Percentiles rank a stretch among this genome's conserved stretches.
phyloP scores from a whole-genome alignment of 2,113 vertebrate species.

The Osmerus eperlanus region DNA sequence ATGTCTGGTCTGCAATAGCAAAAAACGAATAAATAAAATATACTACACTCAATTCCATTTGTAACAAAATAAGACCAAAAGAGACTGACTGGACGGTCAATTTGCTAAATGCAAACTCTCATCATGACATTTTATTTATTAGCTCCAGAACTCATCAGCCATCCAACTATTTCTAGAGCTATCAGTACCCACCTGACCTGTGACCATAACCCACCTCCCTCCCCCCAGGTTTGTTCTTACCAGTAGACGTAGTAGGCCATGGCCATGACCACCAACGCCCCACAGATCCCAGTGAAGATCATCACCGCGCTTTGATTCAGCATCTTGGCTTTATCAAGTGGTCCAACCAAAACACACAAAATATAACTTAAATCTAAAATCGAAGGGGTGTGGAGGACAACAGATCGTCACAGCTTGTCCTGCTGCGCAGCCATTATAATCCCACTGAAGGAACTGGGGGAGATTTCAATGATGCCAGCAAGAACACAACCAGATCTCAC shows the following conservation, averaged over 20 bases:
- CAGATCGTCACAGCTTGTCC: conserved; percentile 40
- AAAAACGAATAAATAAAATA: neutral
- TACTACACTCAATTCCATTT: neutral
- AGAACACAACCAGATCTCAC: conserved; percentile 44
- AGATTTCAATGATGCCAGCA: conserved; percentile 69
- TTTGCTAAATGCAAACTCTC: neutral
- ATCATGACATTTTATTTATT: too few relatives aligned
- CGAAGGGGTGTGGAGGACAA: conserved; percentile 13
- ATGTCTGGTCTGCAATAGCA: neutral
- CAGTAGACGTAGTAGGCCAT: conserved; percentile 78
- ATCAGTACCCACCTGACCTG: neutral
- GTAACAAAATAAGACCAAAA: too few relatives aligned
- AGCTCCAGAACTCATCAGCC: too few relatives aligned
- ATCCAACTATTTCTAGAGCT: neutral
- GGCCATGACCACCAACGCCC: conserved; percentile 73
- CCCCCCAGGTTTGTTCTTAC: conserved; percentile 53
- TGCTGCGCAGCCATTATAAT: conserved; percentile 64
- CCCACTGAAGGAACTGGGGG: conserved; percentile 36
- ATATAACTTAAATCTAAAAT: conserved; percentile 8
- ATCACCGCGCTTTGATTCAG: conserved; percentile 76
- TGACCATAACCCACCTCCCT: neutral
- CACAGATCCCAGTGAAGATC: conserved; percentile 77
- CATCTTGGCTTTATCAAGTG: conserved; percentile 58
- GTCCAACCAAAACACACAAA: conserved; percentile 31
- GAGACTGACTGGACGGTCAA: neutral